phyloP scores from a whole-genome alignment of 92 coral and sea anemone genomes.

The Phymanthus crucifer region DNA sequence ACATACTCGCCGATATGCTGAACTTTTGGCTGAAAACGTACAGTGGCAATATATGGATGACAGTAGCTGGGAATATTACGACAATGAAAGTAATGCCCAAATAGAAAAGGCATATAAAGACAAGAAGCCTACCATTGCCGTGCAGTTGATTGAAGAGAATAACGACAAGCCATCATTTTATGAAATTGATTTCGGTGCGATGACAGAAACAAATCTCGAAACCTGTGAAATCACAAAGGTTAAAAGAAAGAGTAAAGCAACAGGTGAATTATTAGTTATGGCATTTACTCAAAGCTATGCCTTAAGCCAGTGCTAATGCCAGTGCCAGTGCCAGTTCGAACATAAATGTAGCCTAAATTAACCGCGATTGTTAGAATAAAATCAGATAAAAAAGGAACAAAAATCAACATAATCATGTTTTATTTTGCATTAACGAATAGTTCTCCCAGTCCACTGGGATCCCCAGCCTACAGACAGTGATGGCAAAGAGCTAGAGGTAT shows the following conservation, averaged over 20 bases:
- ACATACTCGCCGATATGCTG: not conserved
- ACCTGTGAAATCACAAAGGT: slow-evolving; percentile 32
- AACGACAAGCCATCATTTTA: slow-evolving; percentile 2
- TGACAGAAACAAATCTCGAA: slow-evolving; percentile 49
- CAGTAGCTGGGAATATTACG: slow-evolving; percentile 35
- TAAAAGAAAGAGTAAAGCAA: slow-evolving; percentile 52
- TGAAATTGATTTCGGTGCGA: slow-evolving; percentile 59
- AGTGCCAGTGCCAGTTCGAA: no score
- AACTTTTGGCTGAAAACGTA: slow-evolving; percentile 29
- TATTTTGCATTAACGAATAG: slow-evolving; percentile 11
- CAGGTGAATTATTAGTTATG: no score
- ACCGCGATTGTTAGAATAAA: no score
- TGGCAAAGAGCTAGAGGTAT: slow-evolving; percentile 59
- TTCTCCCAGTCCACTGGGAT: slow-evolving; percentile 65
- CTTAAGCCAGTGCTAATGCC: no score
- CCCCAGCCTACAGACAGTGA: slow-evolving; percentile 55
- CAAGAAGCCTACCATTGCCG: slow-evolving; percentile 34
- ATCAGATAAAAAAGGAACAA: no score
- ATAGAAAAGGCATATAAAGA: slow-evolving; percentile 65
- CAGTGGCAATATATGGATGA: slow-evolving; percentile 57
- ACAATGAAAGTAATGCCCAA: slow-evolving; percentile 35
- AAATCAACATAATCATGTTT: no score
- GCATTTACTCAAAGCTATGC: no score
- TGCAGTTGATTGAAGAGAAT: not conserved
- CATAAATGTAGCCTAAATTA: no score